A percentile compares a stretch with the other conserved stretches of the same genome.
Evolutionary conservation across 2,113 vertebrate species (phyloP).

Genomic region (Ptyas mucosa): DNA sequence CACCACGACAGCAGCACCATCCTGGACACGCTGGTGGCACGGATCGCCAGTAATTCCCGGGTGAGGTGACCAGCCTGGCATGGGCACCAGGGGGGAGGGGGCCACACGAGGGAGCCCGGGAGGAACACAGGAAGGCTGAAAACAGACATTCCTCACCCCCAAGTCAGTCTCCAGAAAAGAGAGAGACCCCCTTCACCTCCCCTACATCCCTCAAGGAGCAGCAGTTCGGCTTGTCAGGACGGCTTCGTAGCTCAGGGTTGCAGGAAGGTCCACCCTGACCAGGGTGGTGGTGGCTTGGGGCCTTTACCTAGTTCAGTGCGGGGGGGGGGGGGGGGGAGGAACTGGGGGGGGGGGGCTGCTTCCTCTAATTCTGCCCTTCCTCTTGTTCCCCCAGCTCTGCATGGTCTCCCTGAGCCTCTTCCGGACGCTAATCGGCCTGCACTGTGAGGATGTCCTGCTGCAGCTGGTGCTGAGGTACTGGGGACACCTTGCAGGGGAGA

Average conservation of each 20-base stretch:
- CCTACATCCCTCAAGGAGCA: accelerated
- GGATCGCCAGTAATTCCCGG: constrained; percentile 93
- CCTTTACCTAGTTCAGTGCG: neutral
- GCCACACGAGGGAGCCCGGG: neutral
- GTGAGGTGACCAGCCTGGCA: constrained; percentile 61
- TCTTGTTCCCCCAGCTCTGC: constrained; percentile 77
- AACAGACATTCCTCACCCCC: neutral
- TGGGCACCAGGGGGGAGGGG: neutral
- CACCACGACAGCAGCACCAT: constrained; percentile 88
- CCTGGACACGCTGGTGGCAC: constrained; percentile 89
- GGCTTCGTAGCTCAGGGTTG: neutral
- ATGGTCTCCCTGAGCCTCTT: constrained; percentile 97
- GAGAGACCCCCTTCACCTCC: neutral
- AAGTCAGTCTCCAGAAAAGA: neutral
- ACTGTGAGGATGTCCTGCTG: constrained; percentile 94
- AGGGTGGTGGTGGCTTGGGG: accelerated
- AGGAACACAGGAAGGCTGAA: neutral
- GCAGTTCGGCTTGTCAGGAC: neutral
- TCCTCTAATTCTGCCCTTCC: neutral
- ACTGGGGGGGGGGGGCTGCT: neutral
- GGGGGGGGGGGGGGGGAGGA: accelerated
- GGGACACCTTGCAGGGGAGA: neutral
- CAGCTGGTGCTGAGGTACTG: constrained; percentile 91
- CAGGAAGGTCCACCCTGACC: neutral
- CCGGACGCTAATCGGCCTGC: constrained; percentile 89